Evolutionary conservation across 37 sponge, comb jelly and placozoan genomes (phyloP).

Genomic region (Haliclona indistincta): DNA sequence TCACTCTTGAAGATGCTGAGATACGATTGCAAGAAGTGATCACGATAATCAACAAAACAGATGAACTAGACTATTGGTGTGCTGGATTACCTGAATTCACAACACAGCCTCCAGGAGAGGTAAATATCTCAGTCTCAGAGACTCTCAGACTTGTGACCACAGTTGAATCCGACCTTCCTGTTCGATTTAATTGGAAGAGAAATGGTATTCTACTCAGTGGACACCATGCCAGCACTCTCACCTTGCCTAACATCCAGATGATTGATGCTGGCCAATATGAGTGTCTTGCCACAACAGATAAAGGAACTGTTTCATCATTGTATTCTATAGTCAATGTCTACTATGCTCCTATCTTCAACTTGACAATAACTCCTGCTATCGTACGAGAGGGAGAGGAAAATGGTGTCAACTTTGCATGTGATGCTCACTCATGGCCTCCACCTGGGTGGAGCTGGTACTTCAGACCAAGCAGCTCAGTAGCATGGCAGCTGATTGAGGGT

Average conservation of each 20-base stretch:
- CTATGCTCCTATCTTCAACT: slow-evolving; percentile 10
- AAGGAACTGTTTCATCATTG: slow-evolving; percentile 3
- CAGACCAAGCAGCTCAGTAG: background rate
- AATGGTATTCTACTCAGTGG: background rate
- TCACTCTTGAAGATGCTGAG: too few species aligned
- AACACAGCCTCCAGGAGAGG: too few species aligned
- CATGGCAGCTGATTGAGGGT: background rate
- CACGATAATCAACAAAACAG: background rate
- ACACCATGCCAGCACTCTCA: background rate
- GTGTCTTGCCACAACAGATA: slow-evolving; percentile 21
- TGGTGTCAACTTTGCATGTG: slow-evolving; percentile 35
- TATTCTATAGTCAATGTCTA: slow-evolving; percentile 25
- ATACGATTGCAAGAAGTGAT: too few species aligned
- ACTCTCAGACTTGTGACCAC: too few species aligned
- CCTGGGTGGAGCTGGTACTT: slow-evolving; percentile 48
- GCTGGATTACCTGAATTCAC: background rate
- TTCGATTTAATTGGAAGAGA: background rate
- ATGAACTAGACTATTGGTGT: background rate
- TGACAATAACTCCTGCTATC: background rate
- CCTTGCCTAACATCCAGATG: slow-evolving; percentile 1
- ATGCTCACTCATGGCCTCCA: slow-evolving; percentile 17
- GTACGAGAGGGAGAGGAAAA: slow-evolving; percentile 12
- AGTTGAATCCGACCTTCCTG: background rate
- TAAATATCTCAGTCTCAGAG: too few species aligned
- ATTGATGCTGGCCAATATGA: slow-evolving; percentile 23